Evolutionary conservation across 1,140 invertebrate species (phyloP).

Genomic region (Bombus fervidus): DNA sequence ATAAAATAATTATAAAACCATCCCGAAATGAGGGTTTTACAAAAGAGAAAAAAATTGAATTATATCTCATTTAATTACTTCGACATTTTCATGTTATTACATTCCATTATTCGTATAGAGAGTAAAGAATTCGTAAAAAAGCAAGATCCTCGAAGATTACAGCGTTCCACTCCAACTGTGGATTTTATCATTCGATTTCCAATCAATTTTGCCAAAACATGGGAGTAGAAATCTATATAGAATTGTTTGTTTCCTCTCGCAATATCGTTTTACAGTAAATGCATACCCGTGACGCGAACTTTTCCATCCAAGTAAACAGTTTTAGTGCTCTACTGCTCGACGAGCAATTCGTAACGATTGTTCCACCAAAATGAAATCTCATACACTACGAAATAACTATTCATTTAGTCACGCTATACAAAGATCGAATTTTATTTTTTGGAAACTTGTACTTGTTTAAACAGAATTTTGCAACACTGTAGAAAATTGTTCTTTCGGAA

Average conservation of each 20-base stretch:
- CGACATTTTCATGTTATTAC: slow-evolving; percentile 27
- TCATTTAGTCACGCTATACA: not conserved
- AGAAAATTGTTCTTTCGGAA: not conserved
- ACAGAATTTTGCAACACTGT: not conserved
- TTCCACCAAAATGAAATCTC: not conserved
- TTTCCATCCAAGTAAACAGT: slow-evolving; percentile 25
- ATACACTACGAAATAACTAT: not conserved
- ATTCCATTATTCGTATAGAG: slow-evolving; percentile 17
- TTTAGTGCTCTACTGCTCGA: not conserved
- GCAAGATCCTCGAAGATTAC: not conserved
- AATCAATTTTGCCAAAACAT: slow-evolving; percentile 32
- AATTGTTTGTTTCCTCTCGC: slow-evolving; percentile 18
- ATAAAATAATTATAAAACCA: slow-evolving; percentile 48
- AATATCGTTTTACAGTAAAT: slow-evolving; percentile 15
- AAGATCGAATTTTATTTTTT: not conserved
- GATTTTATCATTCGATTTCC: slow-evolving; percentile 50
- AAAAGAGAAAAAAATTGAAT: not conserved
- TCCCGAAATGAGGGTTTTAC: not conserved
- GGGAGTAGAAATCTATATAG: slow-evolving; percentile 10
- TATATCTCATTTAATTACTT: slow-evolving; percentile 57
- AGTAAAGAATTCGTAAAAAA: not conserved
- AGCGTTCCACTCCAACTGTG: slow-evolving; percentile 16
- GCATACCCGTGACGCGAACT: slow-evolving; percentile 28
- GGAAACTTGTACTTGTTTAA: not conserved
- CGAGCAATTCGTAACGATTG: not conserved